Evolutionary conservation across 1,140 invertebrate genomes (phyloP).

Genomic region (Leptinotarsa lineolata): DNA sequence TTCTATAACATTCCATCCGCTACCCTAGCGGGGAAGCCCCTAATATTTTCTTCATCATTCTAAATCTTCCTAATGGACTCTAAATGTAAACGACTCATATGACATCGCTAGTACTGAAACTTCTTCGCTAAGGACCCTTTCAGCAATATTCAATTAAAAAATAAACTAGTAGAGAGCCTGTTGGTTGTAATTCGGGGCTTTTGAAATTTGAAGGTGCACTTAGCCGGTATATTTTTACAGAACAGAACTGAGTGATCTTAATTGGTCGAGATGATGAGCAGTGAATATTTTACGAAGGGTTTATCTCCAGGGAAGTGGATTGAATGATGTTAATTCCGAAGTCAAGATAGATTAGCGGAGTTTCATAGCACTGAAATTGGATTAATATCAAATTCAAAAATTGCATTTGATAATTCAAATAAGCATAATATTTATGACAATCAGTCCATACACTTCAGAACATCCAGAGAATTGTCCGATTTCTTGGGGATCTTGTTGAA

Average conservation of each 20-base stretch:
- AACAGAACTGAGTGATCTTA: background rate
- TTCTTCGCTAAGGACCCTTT: background rate
- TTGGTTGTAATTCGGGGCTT: background rate
- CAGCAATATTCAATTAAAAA: conserved; percentile 31
- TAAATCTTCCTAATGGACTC: conserved; percentile 33
- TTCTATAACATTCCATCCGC: background rate
- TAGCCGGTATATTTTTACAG: background rate
- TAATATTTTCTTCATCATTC: conserved; percentile 21
- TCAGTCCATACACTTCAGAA: too few relatives aligned
- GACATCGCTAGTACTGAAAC: conserved; percentile 6
- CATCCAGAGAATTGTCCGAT: too few relatives aligned
- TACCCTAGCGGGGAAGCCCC: conserved; percentile 1
- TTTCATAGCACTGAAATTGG: too few relatives aligned
- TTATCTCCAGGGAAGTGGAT: background rate
- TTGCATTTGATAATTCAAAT: too few relatives aligned
- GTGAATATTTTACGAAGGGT: background rate
- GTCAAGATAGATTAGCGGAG: too few relatives aligned
- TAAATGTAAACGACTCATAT: conserved; percentile 29
- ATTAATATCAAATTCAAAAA: too few relatives aligned
- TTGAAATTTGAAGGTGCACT: conserved; percentile 17
- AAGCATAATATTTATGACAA: too few relatives aligned
- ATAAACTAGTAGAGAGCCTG: conserved; percentile 14
- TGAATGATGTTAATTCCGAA: too few relatives aligned
- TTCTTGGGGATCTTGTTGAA: too few relatives aligned
- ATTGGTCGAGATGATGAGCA: background rate